A percentile compares a stretch with the other conserved stretches of the same genome.
Evolutionary conservation across 1,140 invertebrate species (phyloP).

Genomic region (Holcopasites calliopsidis): DNA sequence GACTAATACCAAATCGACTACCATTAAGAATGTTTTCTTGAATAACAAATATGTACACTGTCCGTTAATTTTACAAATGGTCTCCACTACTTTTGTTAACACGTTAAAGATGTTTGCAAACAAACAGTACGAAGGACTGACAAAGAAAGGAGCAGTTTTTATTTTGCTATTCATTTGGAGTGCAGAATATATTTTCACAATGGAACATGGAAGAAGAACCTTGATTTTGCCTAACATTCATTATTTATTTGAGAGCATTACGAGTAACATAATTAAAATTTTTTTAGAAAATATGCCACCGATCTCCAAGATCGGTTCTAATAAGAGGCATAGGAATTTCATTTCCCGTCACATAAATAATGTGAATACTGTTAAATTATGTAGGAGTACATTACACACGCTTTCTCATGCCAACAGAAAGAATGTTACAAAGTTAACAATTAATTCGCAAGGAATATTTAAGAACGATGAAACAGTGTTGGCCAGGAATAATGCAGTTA

Average conservation of each 20-base stretch:
- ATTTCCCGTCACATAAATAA: background rate
- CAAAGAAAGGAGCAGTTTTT: slow-evolving; percentile 45
- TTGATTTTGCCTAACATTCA: slow-evolving; percentile 42
- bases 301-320: background rate
- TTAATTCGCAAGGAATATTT: background rate
- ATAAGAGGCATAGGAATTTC: background rate
- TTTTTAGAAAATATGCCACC: slow-evolving; percentile 19
- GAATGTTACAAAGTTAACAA: background rate
- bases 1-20: slow-evolving; percentile 21
- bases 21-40: slow-evolving; percentile 55
- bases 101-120: background rate
- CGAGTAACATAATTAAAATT: slow-evolving; percentile 32
- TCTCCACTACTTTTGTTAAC: slow-evolving; percentile 19
- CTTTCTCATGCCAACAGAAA: background rate
- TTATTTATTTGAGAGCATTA: slow-evolving; percentile 46
- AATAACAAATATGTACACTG: slow-evolving; percentile 60
- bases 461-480: background rate
- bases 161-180: slow-evolving; percentile 62
- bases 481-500: background rate
- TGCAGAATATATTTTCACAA: slow-evolving; percentile 45
- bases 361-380: background rate
- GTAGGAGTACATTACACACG: background rate
- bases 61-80: slow-evolving; percentile 49
- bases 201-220: slow-evolving; percentile 26
- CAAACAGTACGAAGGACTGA: slow-evolving; percentile 22